A percentile compares a stretch with the other conserved stretches of the same genome.
Evolutionary conservation across 2,888 invertebrate genomes (phyloP).

Genomic region (Acronicta aceris): DNA sequence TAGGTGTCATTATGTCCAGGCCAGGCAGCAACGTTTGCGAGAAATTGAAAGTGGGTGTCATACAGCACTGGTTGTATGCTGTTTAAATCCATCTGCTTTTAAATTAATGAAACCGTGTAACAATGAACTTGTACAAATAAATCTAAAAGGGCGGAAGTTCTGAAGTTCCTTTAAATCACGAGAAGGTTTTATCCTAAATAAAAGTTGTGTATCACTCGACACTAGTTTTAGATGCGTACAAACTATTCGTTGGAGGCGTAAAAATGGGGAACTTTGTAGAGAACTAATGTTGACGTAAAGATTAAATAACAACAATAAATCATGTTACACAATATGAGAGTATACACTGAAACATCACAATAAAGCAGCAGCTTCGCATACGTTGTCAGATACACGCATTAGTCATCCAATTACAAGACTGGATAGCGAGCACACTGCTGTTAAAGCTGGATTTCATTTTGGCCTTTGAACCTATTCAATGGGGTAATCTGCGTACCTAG

Average conservation of each 20-base stretch:
- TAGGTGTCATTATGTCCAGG: constrained; percentile 49
- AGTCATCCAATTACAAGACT: constrained; percentile 64
- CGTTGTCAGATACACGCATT: constrained; percentile 59
- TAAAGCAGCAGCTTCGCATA: constrained; percentile 39
- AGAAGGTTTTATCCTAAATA: constrained; percentile 14
- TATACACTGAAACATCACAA: constrained; percentile 34
- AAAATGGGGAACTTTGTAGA: constrained; percentile 12
- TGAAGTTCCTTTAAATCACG: constrained; percentile 8
- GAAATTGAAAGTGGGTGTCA: constrained; percentile 60
- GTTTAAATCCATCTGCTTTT: constrained; percentile 45
- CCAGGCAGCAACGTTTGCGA: constrained; percentile 45
- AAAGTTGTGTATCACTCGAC: constrained; percentile 6
- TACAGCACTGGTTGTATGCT: constrained; percentile 45
- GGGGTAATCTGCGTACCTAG: constrained; percentile 66
- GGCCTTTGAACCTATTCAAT: constrained; percentile 70
- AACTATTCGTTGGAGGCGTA: constrained; percentile 13
- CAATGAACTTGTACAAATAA: constrained; percentile 37
- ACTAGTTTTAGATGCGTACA: constrained; percentile 1
- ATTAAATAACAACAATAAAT: constrained; percentile 51
- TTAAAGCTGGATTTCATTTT: constrained; percentile 75
- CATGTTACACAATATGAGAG: constrained; percentile 48
- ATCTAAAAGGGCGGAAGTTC: constrained; percentile 24
- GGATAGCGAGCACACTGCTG: constrained; percentile 71
- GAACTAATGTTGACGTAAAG: constrained; percentile 20
- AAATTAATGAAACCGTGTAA: constrained; percentile 47